Evolutionary conservation across 2,888 invertebrate genomes (phyloP).

Genomic region (Meandrusa payeni): DNA sequence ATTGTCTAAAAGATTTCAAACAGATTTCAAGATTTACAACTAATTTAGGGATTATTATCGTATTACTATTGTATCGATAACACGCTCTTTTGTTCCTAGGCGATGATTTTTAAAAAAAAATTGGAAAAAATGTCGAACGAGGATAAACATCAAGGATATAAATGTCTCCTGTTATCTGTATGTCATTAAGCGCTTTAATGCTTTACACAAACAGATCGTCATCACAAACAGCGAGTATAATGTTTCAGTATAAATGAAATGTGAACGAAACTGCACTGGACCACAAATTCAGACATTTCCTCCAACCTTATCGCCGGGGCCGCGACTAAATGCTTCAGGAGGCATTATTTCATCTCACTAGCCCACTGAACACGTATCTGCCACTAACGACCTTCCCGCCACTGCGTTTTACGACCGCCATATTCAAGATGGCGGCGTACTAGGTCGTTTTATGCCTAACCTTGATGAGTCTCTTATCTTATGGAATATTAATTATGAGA

Average conservation of each 20-base stretch:
- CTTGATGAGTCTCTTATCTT: conserved; percentile 16
- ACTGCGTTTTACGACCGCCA: conserved; percentile 33
- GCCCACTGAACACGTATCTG: conserved; percentile 25
- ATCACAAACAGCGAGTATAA: conserved; percentile 1
- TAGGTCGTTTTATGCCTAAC: conserved; percentile 13
- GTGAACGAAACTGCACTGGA: conserved; percentile 5
- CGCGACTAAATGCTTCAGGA: conserved; percentile 22
- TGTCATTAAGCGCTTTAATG: no score
- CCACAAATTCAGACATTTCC: conserved; percentile 18
- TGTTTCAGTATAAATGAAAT: conserved; percentile 5
- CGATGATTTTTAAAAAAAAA: no score
- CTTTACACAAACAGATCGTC: not conserved
- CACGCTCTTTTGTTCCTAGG: no score
- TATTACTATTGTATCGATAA: no score
- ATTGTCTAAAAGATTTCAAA: no score
- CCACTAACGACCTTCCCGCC: conserved; percentile 25
- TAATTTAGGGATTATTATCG: no score
- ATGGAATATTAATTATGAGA: conserved; percentile 3
- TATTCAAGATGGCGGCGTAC: conserved; percentile 30
- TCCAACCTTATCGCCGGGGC: conserved; percentile 16
- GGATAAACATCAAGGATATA: no score
- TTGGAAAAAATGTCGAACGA: no score
- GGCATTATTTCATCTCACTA: conserved; percentile 25
- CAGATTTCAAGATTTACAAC: no score
- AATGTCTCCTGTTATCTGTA: no score